These are phyloP conservation scores for Knipowitschia caucasica DNA, from an alignment of 2,797 vertebrate species.

Conservation along the genomic window DNA sequence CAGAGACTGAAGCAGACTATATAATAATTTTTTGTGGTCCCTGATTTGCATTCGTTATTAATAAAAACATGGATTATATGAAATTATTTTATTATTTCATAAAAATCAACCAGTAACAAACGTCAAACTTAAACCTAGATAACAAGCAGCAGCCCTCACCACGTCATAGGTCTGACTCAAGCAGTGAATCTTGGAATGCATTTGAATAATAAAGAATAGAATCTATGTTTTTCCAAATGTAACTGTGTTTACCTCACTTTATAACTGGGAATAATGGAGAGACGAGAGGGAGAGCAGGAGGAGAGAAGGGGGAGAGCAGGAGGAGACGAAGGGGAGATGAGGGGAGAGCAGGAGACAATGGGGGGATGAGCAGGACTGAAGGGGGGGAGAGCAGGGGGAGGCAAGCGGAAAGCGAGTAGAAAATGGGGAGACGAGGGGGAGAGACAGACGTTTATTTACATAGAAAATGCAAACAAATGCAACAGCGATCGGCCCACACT, in stretches of 20 bases:
- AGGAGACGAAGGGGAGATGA: background rate
- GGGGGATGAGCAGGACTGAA: background rate
- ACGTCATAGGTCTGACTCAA: too few relatives aligned
- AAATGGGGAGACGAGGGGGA: background rate
- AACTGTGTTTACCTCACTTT: background rate
- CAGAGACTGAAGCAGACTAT: background rate
- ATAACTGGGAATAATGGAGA: too few relatives aligned
- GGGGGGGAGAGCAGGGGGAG: background rate
- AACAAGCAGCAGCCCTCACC: too few relatives aligned
- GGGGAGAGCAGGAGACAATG: background rate
- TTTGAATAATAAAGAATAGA: background rate
- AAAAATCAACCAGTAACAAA: too few relatives aligned
- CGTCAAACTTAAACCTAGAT: background rate
- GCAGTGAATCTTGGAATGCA: background rate
- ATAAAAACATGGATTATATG: too few relatives aligned
- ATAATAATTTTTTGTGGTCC: too few relatives aligned
- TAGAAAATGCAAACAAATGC: conserved; percentile 39
- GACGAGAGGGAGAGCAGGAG: background rate
- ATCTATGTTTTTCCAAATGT: background rate
- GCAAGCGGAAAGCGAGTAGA: too few relatives aligned
- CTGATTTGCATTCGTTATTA: too few relatives aligned
- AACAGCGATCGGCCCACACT: conserved; percentile 15
- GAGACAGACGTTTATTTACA: conserved; percentile 42
- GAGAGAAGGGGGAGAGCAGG: background rate
- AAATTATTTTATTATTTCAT: too few relatives aligned